phyloP scores from a whole-genome alignment of 2,113 vertebrate genomes.

The Elanoides forficatus region DNA sequence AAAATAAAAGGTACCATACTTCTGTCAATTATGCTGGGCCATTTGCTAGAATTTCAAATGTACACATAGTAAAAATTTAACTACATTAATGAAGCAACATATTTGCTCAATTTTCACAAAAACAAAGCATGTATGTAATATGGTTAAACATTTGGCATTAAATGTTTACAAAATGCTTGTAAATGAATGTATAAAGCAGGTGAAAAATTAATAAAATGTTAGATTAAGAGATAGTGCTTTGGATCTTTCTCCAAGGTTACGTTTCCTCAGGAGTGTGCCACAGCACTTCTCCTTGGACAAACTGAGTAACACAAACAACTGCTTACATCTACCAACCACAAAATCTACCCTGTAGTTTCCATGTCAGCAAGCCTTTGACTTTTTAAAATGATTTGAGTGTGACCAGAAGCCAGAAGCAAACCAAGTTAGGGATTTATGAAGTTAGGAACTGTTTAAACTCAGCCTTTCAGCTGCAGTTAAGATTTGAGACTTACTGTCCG shows the following conservation, averaged over 20 bases:
- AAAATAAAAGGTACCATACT: neutral
- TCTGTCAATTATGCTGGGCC: neutral
- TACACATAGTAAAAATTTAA: neutral
- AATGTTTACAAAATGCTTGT: neutral
- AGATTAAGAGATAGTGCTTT: neutral
- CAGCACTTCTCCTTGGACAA: neutral
- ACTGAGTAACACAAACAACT: neutral
- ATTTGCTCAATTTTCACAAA: neutral
- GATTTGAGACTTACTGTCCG: neutral
- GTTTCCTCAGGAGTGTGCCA: accelerated
- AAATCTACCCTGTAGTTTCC: neutral
- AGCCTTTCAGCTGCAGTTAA: neutral
- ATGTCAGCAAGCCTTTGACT: neutral
- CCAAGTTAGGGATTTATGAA: neutral
- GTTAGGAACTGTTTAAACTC: neutral
- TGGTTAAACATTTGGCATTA: neutral
- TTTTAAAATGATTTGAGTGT: neutral
- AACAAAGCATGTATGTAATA: neutral
- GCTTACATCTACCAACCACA: neutral
- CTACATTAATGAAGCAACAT: neutral
- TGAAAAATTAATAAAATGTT: neutral
- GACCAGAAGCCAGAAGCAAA: neutral
- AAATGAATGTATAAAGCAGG: neutral
- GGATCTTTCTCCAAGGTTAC: neutral
- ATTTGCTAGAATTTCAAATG: neutral